Evolutionary conservation across 2,888 invertebrate species (phyloP), one percentile per base, ranked within the genome.

Genomic region (Sphaeridia pumilis): DNA sequence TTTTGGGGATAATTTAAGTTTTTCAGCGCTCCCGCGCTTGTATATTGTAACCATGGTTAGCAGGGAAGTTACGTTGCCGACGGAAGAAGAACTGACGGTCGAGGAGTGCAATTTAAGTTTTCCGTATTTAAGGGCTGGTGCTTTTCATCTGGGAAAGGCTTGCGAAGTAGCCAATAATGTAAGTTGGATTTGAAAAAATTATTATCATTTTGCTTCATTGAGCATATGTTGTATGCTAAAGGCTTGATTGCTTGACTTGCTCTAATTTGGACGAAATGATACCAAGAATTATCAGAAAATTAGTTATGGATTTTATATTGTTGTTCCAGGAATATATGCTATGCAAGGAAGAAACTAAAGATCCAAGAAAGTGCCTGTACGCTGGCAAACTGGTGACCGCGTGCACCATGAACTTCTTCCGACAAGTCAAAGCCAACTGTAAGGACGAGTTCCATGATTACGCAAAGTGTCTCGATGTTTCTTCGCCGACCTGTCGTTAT

Each of bases 131-230:
- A 80, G 83, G 67, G 92, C 95, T 57, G 89, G 84, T 3, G 81
- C 93, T 49, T 83, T 88, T 69, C 90, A 95, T 72, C 74, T 95
- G 68, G 95, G 94, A 69, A 92, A 90, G 75, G 81, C 83, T 69
- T 98, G 98, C 73, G 92, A 95, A 74, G 72, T 78, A 55, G 79
- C 81, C 61, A 89, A 88, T 74, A 94, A 97, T 83, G 95, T 94
- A 71, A 78, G 82, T 78, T 20, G n/a, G n/a, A n/a, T n/a, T n/a
- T n/a, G n/a, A n/a, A n/a, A n/a, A n/a, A n/a, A n/a, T n/a, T n/a
- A n/a, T n/a, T n/a, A n/a, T n/a, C n/a, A n/a, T n/a, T n/a, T n/a
- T n/a, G n/a, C n/a, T n/a, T n/a, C n/a, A n/a, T n/a, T n/a, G n/a
- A n/a, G n/a, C n/a, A n/a, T n/a, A n/a, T n/a, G n/a, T n/a, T n/a